phyloP scores from a whole-genome alignment of 2,113 vertebrate genomes.

The Ctenodactylus gundi region DNA sequence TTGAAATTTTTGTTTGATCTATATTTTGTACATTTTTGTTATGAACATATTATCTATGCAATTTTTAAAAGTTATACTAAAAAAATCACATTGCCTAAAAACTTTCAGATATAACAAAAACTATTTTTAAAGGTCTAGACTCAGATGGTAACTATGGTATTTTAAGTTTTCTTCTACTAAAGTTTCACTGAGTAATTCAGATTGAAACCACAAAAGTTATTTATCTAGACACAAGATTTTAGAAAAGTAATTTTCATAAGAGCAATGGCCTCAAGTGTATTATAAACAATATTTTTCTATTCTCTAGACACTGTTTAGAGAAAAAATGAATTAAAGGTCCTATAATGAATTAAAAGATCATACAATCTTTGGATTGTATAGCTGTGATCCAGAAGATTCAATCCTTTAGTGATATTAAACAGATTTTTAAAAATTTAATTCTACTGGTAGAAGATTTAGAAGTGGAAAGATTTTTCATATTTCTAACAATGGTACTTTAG shows the following conservation, averaged over 20 bases:
- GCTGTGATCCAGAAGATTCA: constrained; percentile 40
- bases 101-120: constrained; percentile 41
- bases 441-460: constrained; percentile 1
- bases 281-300: constrained; percentile 31
- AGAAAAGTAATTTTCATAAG: constrained; percentile 52
- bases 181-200: constrained; percentile 39
- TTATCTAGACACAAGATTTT: constrained; percentile 28
- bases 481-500: constrained; percentile 54
- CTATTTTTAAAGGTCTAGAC: constrained; percentile 43
- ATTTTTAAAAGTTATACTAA: constrained; percentile 26
- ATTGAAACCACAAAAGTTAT: neutral
- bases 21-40: constrained; percentile 40
- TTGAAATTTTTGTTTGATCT: constrained; percentile 28
- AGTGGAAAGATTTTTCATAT: neutral
- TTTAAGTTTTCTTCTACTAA: constrained; percentile 44
- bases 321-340: too few relatives aligned
- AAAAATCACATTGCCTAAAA: constrained; percentile 6
- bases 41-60: constrained; percentile 33
- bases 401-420: constrained; percentile 4
- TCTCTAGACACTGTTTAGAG: constrained; percentile 36
- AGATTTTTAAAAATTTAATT: constrained; percentile 47
- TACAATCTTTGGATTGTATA: constrained; percentile 29
- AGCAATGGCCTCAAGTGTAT: neutral
- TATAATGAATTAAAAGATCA: constrained; percentile 26
- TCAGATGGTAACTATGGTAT: constrained; percentile 30